Conservation (phyloP, 2,797 vertebrate genomes). For the Acipenser transmontanus region DNA sequence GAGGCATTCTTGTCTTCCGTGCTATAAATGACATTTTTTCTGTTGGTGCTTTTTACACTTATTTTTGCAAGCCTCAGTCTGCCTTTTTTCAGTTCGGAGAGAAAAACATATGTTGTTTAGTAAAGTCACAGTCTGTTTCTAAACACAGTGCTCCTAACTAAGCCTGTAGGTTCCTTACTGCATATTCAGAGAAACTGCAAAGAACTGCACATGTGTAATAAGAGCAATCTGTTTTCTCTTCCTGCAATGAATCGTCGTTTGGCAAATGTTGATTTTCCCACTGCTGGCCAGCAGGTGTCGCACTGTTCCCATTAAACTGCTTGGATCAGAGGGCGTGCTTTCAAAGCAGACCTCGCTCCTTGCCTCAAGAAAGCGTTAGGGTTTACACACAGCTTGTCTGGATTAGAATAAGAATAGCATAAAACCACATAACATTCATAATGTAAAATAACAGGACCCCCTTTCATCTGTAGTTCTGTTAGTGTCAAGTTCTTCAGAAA, state of each 20-base stretch:
- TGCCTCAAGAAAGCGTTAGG: constrained; percentile 22
- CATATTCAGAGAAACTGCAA: neutral
- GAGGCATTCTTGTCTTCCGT: neutral
- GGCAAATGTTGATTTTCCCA: neutral
- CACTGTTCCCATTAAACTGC: neutral
- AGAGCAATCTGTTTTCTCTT: neutral
- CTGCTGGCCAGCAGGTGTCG: constrained; percentile 31
- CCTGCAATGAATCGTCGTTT: neutral
- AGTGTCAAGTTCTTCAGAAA: constrained; percentile 25
- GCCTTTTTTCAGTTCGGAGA: neutral
- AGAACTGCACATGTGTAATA: neutral
- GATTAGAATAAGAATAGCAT: constrained; percentile 49
- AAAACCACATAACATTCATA: constrained; percentile 43
- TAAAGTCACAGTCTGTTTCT: too few species aligned
- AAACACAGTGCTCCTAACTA: too few species aligned
- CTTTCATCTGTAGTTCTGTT: constrained; percentile 23
- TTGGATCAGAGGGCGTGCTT: neutral
- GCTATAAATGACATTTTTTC: neutral
- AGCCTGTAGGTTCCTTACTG: too few species aligned
- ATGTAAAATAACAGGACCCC: constrained; percentile 22
- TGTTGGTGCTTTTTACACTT: neutral
- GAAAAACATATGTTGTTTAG: neutral
- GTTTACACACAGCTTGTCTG: constrained; percentile 45
- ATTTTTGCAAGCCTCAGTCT: too few species aligned
- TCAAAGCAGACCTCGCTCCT: constrained; percentile 26